phyloP scores from a whole-genome alignment of 2,888 invertebrate species.

The Petrolisthes cinctipes region DNA sequence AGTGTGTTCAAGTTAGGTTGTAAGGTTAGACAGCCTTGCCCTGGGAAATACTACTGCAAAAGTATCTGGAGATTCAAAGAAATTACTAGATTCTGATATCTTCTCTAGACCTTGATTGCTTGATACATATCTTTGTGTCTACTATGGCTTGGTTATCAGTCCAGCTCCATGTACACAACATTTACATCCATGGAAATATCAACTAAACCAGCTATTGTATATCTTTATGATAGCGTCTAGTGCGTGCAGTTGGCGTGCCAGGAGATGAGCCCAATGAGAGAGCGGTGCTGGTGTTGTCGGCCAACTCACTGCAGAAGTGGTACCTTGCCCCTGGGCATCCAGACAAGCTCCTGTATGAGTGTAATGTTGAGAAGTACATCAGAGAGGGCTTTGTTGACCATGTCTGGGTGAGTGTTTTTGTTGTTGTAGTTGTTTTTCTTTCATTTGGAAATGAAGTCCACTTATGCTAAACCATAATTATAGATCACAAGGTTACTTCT shows the following conservation, averaged over 20 bases:
- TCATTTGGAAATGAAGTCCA: too few relatives aligned
- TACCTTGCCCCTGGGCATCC: constrained; percentile 74
- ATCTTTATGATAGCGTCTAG: constrained; percentile 65
- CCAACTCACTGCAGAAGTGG: constrained; percentile 71
- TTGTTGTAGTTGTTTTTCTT: neutral
- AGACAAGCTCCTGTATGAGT: constrained; percentile 83
- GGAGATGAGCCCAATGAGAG: constrained; percentile 42
- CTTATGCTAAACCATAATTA: too few relatives aligned
- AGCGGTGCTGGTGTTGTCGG: constrained; percentile 60
- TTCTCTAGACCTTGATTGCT: neutral
- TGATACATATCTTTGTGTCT: neutral
- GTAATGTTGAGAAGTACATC: constrained; percentile 80
- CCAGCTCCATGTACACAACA: neutral
- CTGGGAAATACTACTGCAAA: too few relatives aligned
- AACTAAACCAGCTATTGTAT: neutral
- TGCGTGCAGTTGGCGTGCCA: constrained; percentile 65
- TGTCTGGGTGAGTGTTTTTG: constrained; percentile 75
- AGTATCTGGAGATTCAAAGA: too few relatives aligned
- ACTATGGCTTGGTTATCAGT: neutral
- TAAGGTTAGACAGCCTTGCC: too few relatives aligned
- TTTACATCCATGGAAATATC: neutral
- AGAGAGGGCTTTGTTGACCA: constrained; percentile 79
- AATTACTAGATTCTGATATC: too few relatives aligned
- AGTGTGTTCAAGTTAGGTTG: too few relatives aligned
- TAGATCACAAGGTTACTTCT: too few relatives aligned